Evolutionary conservation across 2,113 vertebrate genomes (phyloP), one percentile per base, ranked within the genome.

Genomic region (Leucoraja erinaceus): DNA sequence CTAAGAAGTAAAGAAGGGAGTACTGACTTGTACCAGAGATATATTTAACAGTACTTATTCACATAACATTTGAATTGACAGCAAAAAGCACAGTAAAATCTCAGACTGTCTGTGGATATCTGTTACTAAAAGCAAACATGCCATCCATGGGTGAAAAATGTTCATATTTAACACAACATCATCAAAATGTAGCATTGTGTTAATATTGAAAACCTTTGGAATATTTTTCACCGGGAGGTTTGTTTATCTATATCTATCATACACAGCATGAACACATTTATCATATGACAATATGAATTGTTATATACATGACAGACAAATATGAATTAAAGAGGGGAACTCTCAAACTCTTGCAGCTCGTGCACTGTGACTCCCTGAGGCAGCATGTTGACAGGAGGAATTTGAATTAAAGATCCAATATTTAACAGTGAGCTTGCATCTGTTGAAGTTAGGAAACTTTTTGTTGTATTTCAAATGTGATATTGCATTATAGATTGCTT

Each of bases 11-110:
- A 56, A 83, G 14, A 22, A 56, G 54, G 83, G 18, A 61, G 56
- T 9, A 61, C 10, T 61, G 4, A 86, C 56, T n/a, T 54, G 11
- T 86, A 86, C 25, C n/a, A 61, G 56, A 61, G 56, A 63, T 86
- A 86, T 28, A 86, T 86, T 86, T 86, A 86, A 25, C 56, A 61
- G 79, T n/a, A 28, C 56, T 61, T 63, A 61, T 61, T 86, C 83
- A 31, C 22, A 59, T n/a, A n/a, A 14, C 11, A 86, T 86, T 83
- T 86, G 83, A 86, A 63, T 86, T 86, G 56, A 86, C 9, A 86
- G 56, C 5, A 11, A 1, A 86, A 61, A 86, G 3, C 83, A 59
- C 56, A 61, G 83, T 25, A 61, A 28, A 28, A 86, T n/a, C 56
- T 86, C 83, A 61, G 11, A n/a, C 28, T n/a, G 28, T 59, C 56